Evolutionary conservation across 2,797 vertebrate species (phyloP), one percentile per base, ranked within the genome.

Genomic region (Hypotaenidia philippensis): DNA sequence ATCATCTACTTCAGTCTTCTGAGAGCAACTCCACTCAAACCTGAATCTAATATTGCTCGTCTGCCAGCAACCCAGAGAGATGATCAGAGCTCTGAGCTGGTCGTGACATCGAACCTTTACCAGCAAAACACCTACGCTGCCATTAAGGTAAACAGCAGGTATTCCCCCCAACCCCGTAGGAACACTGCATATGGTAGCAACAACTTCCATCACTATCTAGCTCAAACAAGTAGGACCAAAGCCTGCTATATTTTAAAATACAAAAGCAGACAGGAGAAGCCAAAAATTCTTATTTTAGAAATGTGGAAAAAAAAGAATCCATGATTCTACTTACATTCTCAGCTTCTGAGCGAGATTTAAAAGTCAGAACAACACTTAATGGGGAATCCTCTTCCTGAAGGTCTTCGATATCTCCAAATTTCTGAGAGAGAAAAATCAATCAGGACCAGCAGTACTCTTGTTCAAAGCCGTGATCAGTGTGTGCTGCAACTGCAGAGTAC

Each of bases 371-470:
- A 26, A 99, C 98, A 65, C 96, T 99, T 97, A 98, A 98, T 36
- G 97, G 96, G 76, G 98, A 98, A 44, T 99, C 99, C 69, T 99
- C 98, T 83, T 99, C 98, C 20, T 98, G 98, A 63, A 99, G 96
- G 49, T 99, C 99, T 97, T 99, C 99, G 3, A 99, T 98, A 94
- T 99, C 99, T 27, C 99, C 99, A 96, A 98, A 99, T 98, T 99
- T 99, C 99, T 99, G 69, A 3, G 65, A 93, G 69, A 68, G n/a
- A 70, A 91, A 76, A 69, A 7, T 2, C 5, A 0, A 1, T 91
- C 61, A 95, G 55, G 38, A 81, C 10, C 0, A 3, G 47, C 5
- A 75, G 11, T 4, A 60, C 71, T 13, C 25, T 7, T 57, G 38
- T 83, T 18, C 38, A 50, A 56, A 72, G 10, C 4, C 22, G 34